Evolutionary conservation across 2,113 vertebrate genomes (phyloP).

Genomic region (Halcyon senegalensis): DNA sequence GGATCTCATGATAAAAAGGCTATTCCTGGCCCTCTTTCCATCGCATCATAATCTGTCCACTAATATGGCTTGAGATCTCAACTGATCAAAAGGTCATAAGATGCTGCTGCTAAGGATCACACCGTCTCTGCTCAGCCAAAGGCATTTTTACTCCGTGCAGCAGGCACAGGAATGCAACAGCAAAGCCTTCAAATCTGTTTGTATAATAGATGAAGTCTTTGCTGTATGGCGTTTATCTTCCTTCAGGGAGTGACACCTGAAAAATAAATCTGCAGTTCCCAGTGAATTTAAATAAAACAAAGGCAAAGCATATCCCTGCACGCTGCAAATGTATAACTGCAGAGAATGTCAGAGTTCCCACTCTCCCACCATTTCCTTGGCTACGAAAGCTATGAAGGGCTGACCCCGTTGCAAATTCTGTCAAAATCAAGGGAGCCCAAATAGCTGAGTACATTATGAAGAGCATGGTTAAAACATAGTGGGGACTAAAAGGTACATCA

Average conservation of each 20-base stretch:
- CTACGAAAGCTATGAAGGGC: not conserved
- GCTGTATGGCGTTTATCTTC: constrained; percentile 4
- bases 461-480: not conserved
- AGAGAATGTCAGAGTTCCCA: not conserved
- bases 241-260: constrained; percentile 39
- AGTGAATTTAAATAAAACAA: constrained; percentile 42
- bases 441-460: not conserved
- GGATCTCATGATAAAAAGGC: constrained; percentile 31
- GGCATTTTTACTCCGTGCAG: not conserved
- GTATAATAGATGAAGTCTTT: constrained; percentile 14
- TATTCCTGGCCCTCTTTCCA: constrained; percentile 58
- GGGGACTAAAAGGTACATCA: not conserved
- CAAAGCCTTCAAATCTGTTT: constrained; percentile 14
- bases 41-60: constrained; percentile 63
- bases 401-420: not conserved
- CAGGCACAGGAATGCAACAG: not conserved
- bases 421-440: not conserved
- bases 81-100: constrained; percentile 63
- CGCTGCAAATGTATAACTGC: not conserved
- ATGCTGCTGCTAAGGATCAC: constrained; percentile 11
- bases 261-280: constrained; percentile 44
- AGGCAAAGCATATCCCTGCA: not conserved
- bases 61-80: constrained; percentile 60
- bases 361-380: not conserved
- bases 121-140: not conserved